phyloP scores from a whole-genome alignment of 2,113 vertebrate species.

The Vulpes ferrilata region DNA sequence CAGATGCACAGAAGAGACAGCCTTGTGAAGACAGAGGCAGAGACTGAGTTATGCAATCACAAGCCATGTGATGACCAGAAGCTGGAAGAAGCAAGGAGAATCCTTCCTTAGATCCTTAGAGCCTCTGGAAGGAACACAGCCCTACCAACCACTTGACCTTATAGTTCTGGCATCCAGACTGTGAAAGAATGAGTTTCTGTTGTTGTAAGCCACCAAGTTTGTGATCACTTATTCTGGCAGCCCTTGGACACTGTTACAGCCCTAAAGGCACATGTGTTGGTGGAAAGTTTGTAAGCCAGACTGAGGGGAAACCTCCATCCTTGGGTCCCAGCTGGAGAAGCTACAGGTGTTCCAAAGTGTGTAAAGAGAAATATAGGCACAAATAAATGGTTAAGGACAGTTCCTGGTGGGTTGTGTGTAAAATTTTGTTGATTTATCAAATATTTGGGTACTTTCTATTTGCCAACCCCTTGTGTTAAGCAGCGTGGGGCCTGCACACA shows the following conservation, averaged over 20 bases:
- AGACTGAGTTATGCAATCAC: neutral
- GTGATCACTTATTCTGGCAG: neutral
- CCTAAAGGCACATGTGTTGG: neutral
- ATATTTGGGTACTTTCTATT: neutral
- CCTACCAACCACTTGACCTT: neutral
- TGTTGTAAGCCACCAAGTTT: neutral
- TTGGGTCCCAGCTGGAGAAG: neutral
- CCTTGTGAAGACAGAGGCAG: neutral
- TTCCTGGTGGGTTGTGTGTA: neutral
- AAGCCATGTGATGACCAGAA: neutral
- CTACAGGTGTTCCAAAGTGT: neutral
- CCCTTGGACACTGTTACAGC: neutral
- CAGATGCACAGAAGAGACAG: neutral
- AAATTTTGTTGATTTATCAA: neutral
- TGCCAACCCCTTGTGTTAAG: neutral
- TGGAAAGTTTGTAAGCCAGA: neutral
- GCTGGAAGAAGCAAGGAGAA: neutral
- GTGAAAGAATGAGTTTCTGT: neutral
- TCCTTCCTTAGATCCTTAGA: neutral
- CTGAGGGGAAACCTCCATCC: neutral
- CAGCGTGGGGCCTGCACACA: neutral
- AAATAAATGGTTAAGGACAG: neutral
- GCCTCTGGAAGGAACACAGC: neutral
- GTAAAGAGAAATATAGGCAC: neutral
- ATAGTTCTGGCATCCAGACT: neutral